phyloP scores from a whole-genome alignment of 2,797 vertebrate species.

The Bradypus variegatus region DNA sequence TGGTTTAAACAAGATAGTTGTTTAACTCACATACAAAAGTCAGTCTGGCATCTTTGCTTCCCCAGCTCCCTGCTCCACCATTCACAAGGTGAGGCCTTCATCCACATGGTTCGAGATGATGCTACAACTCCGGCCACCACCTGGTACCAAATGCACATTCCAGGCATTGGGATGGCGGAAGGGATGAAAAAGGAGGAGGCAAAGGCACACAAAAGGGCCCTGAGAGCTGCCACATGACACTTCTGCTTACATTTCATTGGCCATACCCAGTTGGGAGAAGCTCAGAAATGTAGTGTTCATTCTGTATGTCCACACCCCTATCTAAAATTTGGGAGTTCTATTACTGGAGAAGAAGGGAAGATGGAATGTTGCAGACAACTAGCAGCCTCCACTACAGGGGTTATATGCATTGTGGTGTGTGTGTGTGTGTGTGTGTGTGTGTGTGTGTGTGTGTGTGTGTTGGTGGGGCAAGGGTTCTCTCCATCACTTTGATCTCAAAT shows the following conservation, averaged over 20 bases:
- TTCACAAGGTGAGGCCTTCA: background rate
- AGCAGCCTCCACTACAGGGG: background rate
- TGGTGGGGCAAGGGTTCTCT: background rate
- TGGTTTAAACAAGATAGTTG: background rate
- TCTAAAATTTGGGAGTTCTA: background rate
- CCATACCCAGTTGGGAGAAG: background rate
- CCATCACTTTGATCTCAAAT: background rate
- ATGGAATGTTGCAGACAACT: background rate
- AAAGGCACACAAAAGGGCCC: background rate
- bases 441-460: background rate
- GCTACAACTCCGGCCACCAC: fast-evolving
- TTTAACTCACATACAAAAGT: background rate
- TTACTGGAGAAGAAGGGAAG: background rate
- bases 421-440: background rate
- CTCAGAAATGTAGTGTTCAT: background rate
- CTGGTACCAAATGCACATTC: background rate
- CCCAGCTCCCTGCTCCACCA: background rate
- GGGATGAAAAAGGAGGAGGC: background rate
- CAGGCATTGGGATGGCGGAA: background rate
- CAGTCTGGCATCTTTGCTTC: background rate
- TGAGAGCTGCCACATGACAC: background rate
- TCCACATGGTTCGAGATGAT: background rate
- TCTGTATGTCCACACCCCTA: background rate
- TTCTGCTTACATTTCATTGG: background rate
- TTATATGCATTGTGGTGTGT: background rate